Evolutionary conservation across 2,888 invertebrate species (phyloP), one percentile per base, ranked within the genome.

Genomic region (Phaedon cochleariae): DNA sequence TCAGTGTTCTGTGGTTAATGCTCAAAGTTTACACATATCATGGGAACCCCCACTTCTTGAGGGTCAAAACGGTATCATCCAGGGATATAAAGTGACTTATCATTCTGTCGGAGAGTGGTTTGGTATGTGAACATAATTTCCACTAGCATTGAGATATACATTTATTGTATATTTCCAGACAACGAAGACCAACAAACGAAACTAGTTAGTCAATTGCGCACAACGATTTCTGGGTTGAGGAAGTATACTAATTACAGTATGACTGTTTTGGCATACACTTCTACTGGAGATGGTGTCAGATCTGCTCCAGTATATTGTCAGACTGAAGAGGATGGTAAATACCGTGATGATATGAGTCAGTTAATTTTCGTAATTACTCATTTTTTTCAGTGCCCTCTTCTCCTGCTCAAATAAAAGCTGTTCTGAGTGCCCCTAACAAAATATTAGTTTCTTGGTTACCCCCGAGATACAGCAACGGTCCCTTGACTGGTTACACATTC

Each of bases 221-320:
- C 92, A 31, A 90, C 89, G 1, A 85, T 95, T 68, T 90, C 91
- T 63, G 92, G 92, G 52, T 85, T 96, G 62, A 88, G 91, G 77
- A 92, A 94, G 76, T 95, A 90, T 84, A 95, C 96, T 29, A 97
- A 97, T 85, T 97, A 97, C 82, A 95, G 95, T 34, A 92, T 97
- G 59, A 92, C 94, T 72, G 94, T 95, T 34, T 86, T 94, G 79
- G 96, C 96, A 7, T 96, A 90, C 83, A 97, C 97, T 0, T 88
- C 91, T 37, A 92, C 92, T 51, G 97, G 97, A 0, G 96, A 97
- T 80, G 97, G 97, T 6, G 92, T 92, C 18, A 87, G 92, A 73
- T 95, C 95, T 68, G 88, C 90, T 12, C 92, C 95, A 0, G 90
- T 95, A 54, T 94, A 90, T 81, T 95, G 96, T 77, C 90, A 92